These are phyloP conservation scores for Escarpia spicata DNA, from an alignment of 2,888 invertebrate species.

Conservation along the genomic window DNA sequence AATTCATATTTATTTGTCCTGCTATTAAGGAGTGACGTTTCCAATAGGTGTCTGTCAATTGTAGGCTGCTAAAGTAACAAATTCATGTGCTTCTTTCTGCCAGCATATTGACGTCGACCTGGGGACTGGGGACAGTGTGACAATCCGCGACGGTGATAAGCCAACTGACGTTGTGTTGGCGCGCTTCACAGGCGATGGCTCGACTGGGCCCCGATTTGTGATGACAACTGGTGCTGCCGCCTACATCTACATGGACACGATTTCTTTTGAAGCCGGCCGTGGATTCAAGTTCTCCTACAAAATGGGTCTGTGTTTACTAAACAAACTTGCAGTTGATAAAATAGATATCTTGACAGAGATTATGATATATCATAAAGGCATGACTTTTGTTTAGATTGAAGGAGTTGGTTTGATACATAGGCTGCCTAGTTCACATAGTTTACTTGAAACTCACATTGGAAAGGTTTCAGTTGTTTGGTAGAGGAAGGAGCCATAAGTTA, in stretches of 20 bases:
- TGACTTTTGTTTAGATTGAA: not conserved
- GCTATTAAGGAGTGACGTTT: too few relatives aligned
- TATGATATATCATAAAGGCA: too few relatives aligned
- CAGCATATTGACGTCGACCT: not conserved
- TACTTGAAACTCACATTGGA: not conserved
- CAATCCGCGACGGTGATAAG: not conserved
- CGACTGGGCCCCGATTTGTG: not conserved
- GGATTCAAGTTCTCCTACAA: not conserved
- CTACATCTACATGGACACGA: not conserved
- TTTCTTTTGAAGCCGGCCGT: not conserved
- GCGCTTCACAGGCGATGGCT: not conserved
- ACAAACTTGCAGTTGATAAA: not conserved
- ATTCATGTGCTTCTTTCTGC: not conserved
- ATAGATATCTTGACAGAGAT: not conserved
- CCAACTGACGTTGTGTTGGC: not conserved
- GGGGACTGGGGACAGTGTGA: not conserved
- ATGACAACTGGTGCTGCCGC: not conserved
- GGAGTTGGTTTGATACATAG: not conserved
- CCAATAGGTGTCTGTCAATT: too few relatives aligned
- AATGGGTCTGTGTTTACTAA: not conserved
- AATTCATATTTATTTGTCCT: too few relatives aligned
- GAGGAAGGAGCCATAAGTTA: not conserved
- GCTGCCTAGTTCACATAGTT: not conserved
- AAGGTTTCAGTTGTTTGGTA: not conserved
- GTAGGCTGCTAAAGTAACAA: not conserved